Evolutionary conservation across 2,888 invertebrate species (phyloP).

Genomic region (Resseliella maxima): DNA sequence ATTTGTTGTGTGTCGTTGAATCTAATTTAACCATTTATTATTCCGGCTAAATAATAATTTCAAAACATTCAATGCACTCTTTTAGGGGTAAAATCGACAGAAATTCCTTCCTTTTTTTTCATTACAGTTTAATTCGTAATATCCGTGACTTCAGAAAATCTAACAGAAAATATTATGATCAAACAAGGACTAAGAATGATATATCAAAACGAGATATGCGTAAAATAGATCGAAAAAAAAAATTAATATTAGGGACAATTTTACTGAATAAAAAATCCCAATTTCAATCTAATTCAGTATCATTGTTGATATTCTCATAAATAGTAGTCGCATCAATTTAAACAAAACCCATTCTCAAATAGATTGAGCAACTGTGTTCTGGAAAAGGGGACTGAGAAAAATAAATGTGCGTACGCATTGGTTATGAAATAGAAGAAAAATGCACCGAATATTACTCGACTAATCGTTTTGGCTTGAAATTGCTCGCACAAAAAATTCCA

Average conservation of each 20-base stretch:
- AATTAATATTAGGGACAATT: neutral
- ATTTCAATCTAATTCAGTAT: conserved; percentile 17
- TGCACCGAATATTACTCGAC: neutral
- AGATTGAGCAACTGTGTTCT: neutral
- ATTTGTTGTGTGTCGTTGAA: too few species aligned
- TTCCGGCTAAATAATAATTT: too few species aligned
- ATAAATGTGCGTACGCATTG: neutral
- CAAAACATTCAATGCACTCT: neutral
- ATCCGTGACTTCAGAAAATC: neutral
- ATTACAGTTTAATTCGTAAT: neutral
- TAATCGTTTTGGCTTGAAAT: conserved; percentile 28
- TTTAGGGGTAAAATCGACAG: neutral
- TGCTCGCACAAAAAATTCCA: conserved; percentile 10
- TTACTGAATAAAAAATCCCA: neutral
- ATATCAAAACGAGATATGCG: neutral
- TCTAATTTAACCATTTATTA: too few species aligned
- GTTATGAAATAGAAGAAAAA: neutral
- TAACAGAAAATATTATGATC: neutral
- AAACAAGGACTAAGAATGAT: too few species aligned
- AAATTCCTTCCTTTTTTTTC: neutral
- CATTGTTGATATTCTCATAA: conserved; percentile 1
- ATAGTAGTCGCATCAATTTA: neutral
- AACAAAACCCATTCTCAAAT: neutral
- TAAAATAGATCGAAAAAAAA: neutral
- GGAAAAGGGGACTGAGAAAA: neutral